Percentiles rank a stretch among this genome's conserved stretches.
Conservation (phyloP, 2,888 invertebrate genomes). For the Cantharis nigra region DNA sequence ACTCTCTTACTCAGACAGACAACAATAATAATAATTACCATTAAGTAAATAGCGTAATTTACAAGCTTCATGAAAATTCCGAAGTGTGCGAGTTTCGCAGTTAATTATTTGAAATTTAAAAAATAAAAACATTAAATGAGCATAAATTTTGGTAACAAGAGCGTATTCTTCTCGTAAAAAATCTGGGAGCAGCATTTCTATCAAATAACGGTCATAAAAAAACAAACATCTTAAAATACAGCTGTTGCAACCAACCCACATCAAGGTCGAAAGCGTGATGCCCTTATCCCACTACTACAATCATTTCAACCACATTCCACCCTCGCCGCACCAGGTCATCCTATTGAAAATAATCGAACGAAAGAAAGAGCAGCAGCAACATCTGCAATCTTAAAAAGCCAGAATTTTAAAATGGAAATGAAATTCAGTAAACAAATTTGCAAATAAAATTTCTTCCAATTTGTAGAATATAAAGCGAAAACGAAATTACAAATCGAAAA, state of each 20-base stretch:
- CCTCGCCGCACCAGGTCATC: conserved; percentile 6
- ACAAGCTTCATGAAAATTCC: neutral
- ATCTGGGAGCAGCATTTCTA: neutral
- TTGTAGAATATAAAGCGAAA: neutral
- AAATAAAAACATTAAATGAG: neutral
- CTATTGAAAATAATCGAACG: conserved; percentile 6
- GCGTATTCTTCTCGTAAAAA: neutral
- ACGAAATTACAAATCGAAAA: neutral
- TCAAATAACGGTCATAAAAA: conserved; percentile 4
- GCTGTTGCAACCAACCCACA: conserved; percentile 20
- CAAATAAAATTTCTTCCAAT: neutral
- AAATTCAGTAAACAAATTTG: neutral
- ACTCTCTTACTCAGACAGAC: neutral
- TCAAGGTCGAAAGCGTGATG: conserved; percentile 23
- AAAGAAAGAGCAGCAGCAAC: neutral
- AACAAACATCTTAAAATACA: conserved; percentile 27
- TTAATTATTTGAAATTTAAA: neutral
- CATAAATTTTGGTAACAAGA: neutral
- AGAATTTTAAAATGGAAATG: neutral
- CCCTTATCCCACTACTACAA: conserved; percentile 7
- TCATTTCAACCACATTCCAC: conserved; percentile 7
- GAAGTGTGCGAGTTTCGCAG: neutral
- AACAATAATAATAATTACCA: neutral
- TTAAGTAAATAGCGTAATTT: neutral
- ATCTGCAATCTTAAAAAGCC: neutral